Conservation (phyloP, 1,140 invertebrate genomes). For the Ganaspis sp. region DNA sequence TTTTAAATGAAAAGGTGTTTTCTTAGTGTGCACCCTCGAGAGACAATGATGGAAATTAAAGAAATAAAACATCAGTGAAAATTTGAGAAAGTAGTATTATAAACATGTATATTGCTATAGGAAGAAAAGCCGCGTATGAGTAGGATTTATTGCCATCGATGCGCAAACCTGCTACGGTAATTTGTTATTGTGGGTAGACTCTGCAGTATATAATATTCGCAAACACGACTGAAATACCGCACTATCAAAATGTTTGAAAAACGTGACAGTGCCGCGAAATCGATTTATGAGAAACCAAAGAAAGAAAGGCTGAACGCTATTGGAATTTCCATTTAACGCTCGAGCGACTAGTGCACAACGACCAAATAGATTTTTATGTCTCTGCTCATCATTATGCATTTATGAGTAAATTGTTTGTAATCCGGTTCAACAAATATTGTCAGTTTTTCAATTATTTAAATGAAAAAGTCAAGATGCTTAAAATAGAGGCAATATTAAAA, state of each 20-base stretch:
- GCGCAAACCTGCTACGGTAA: constrained; percentile 25
- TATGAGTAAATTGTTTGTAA: constrained; percentile 46
- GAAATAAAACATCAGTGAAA: too few species aligned
- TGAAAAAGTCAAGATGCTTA: background rate
- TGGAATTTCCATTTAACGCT: constrained; percentile 59
- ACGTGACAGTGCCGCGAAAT: constrained; percentile 55
- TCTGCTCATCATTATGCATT: constrained; percentile 38
- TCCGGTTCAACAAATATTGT: constrained; percentile 47
- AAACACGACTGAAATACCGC: constrained; percentile 29
- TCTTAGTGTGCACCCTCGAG: too few species aligned
- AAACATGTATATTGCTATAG: background rate
- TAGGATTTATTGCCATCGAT: constrained; percentile 27
- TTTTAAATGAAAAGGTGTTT: too few species aligned
- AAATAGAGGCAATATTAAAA: too few species aligned
- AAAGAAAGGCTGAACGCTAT: constrained; percentile 56
- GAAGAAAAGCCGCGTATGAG: constrained; percentile 11
- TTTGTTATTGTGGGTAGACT: constrained; percentile 19
- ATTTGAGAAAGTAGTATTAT: background rate
- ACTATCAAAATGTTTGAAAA: constrained; percentile 40
- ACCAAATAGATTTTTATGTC: constrained; percentile 54
- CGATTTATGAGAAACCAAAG: constrained; percentile 55
- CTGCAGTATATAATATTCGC: constrained; percentile 28
- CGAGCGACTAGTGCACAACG: constrained; percentile 51
- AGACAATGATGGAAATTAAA: too few species aligned
- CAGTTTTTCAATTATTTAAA: constrained; percentile 46